Percentiles rank a stretch among this genome's conserved stretches.
phyloP scores from a whole-genome alignment of 2,797 vertebrate species.

The Knipowitschia caucasica region DNA sequence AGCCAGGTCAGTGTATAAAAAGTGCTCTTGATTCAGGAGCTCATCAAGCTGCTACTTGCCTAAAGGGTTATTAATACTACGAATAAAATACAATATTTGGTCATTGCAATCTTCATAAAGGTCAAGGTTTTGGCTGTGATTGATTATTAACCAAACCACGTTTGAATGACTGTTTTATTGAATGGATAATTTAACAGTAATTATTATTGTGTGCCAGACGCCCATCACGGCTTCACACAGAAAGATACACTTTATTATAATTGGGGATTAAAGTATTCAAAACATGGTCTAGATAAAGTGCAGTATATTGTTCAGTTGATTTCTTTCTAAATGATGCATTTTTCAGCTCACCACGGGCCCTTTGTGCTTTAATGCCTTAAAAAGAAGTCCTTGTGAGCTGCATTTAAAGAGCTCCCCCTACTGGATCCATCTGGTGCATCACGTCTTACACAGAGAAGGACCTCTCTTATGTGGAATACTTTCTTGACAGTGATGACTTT shows the following conservation, averaged over 20 bases:
- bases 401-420: slow-evolving; percentile 7
- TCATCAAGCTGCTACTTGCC: too few species aligned
- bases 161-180: too few species aligned
- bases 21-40: too few species aligned
- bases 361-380: neutral
- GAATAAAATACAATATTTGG: too few species aligned
- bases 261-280: neutral
- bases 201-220: too few species aligned
- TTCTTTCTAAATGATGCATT: neutral
- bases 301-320: neutral
- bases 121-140: too few species aligned
- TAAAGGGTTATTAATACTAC: too few species aligned
- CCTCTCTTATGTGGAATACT: neutral
- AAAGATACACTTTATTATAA: neutral
- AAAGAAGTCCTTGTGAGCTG: neutral
- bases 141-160: too few species aligned
- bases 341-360: neutral
- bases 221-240: too few species aligned
- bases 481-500: neutral
- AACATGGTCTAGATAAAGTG: neutral
- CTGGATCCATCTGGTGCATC: neutral
- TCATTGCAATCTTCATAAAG: too few species aligned
- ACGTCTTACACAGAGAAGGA: neutral
- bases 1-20: too few species aligned
- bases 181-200: too few species aligned